phyloP scores from a whole-genome alignment of 2,113 vertebrate genomes.

The Pluvialis apricaria region DNA sequence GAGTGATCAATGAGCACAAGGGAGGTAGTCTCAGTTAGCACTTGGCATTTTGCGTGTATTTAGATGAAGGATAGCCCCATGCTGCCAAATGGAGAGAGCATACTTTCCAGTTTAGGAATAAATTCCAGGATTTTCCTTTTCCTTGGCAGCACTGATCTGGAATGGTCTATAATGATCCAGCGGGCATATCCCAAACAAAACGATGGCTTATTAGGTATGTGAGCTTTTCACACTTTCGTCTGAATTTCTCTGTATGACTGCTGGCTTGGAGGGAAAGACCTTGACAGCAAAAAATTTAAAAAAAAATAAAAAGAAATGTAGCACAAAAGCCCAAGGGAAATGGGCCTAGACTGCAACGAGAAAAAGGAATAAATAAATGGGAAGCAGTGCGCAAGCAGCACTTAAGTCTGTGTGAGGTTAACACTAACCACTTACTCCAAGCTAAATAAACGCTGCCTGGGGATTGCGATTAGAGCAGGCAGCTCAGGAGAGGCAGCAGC shows the following conservation, averaged over 20 bases:
- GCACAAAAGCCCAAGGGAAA: neutral
- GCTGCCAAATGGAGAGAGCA: neutral
- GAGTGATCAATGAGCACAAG: neutral
- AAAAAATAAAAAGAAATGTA: neutral
- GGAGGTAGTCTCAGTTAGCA: neutral
- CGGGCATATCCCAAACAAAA: neutral
- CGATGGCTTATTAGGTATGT: neutral
- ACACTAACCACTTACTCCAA: slow-evolving; percentile 15
- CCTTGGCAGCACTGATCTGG: neutral
- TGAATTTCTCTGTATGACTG: neutral
- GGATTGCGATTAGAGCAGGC: slow-evolving; percentile 6
- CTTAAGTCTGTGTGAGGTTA: slow-evolving; percentile 32
- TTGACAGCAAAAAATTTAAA: neutral
- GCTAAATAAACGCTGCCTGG: slow-evolving; percentile 29
- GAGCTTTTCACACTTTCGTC: neutral
- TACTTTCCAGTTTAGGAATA: neutral
- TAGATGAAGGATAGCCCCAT: neutral
- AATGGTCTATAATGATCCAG: neutral
- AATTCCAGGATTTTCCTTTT: neutral
- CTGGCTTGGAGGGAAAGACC: neutral
- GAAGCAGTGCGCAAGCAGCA: neutral
- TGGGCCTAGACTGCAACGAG: neutral
- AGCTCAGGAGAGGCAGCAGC: neutral
- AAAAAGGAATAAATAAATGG: slow-evolving; percentile 44
- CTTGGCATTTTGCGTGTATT: neutral